A percentile compares a stretch with the other conserved stretches of the same genome.
These are phyloP conservation scores for Atrichornis clamosus DNA, from an alignment of 2,113 vertebrate genomes.

Conservation along the genomic window DNA sequence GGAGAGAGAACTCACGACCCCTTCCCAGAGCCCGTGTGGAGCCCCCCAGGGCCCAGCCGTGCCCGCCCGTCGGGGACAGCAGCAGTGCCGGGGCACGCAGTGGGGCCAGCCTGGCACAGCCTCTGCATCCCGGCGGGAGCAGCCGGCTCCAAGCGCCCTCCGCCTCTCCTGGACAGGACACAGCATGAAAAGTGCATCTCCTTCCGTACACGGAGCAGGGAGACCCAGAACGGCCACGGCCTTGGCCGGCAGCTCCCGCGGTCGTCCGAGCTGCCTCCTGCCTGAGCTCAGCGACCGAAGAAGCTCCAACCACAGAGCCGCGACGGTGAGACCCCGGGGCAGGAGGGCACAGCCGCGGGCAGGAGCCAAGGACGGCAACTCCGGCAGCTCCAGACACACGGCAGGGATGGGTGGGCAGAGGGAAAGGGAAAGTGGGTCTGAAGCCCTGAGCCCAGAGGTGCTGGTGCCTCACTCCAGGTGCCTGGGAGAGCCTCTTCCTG, in stretches of 20 bases:
- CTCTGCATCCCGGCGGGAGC: too few relatives aligned
- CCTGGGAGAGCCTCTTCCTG: neutral
- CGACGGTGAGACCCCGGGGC: neutral
- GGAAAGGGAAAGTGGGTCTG: neutral
- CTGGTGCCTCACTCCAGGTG: neutral
- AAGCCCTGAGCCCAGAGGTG: neutral
- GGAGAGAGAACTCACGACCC: neutral
- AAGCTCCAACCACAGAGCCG: neutral
- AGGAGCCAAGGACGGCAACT: neutral
- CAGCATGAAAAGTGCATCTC: neutral
- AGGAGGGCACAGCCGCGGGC: neutral
- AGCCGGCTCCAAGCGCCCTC: neutral
- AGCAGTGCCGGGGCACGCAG: fast-evolving
- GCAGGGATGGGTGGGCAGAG: neutral
- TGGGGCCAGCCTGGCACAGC: fast-evolving
- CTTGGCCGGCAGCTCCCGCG: neutral
- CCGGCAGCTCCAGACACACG: neutral
- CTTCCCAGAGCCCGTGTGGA: neutral
- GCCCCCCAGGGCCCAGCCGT: neutral
- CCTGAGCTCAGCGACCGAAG: neutral
- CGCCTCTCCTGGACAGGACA: neutral
- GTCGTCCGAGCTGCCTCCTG: neutral
- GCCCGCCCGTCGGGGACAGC: neutral
- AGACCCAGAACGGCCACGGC: neutral
- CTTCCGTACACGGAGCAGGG: neutral